Percentiles rank a stretch among this genome's conserved stretches.
phyloP scores from a whole-genome alignment of 2,888 invertebrate genomes.

The Cerastis leucographa region DNA sequence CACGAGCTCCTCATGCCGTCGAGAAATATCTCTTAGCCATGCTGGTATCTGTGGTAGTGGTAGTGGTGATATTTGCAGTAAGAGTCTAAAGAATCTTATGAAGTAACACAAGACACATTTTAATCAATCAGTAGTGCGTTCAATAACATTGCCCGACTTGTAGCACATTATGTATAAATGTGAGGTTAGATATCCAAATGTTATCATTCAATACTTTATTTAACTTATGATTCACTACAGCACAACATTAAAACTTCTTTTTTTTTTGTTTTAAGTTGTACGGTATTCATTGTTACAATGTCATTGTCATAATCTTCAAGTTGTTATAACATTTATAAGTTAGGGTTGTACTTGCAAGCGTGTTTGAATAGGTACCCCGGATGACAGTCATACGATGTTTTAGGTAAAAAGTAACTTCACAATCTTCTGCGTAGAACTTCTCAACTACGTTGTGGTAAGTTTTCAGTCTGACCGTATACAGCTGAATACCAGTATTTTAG shows the following conservation, averaged over 20 bases:
- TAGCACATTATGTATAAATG: not conserved
- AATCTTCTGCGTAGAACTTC: not conserved
- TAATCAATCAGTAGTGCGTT: not conserved
- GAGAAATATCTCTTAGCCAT: no score
- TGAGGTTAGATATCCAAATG: conserved; percentile 14
- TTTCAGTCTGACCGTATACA: not conserved
- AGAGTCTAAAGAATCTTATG: not conserved
- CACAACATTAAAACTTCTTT: conserved; percentile 10
- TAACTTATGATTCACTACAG: conserved; percentile 31
- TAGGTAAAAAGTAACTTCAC: not conserved
- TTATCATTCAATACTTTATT: conserved; percentile 30
- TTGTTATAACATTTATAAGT: conserved; percentile 10
- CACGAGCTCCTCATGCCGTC: no score
- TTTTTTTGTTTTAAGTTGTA: conserved; percentile 21
- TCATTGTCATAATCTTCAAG: conserved; percentile 22
- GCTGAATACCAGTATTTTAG: not conserved
- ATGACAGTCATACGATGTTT: not conserved
- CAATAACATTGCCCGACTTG: not conserved
- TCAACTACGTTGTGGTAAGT: not conserved
- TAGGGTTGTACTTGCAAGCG: not conserved
- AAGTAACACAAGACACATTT: not conserved
- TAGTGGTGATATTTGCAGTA: no score
- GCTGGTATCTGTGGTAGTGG: no score
- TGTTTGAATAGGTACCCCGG: not conserved
- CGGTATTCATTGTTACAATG: conserved; percentile 33